phyloP scores from a whole-genome alignment of 2,113 vertebrate species.

The Corythaeola cristata region DNA sequence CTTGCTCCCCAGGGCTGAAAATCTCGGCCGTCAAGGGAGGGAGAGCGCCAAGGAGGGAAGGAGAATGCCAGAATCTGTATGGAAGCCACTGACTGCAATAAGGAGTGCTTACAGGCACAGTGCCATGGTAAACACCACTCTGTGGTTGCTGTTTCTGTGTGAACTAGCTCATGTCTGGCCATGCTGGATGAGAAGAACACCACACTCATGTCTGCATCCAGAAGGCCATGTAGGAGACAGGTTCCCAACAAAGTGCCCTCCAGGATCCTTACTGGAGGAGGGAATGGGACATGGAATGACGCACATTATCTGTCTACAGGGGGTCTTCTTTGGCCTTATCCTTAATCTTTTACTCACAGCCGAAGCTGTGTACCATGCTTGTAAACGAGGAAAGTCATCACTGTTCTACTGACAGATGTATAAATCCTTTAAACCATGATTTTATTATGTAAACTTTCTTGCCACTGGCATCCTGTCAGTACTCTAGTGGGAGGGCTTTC shows the following conservation, averaged over 20 bases:
- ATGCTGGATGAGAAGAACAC: not conserved
- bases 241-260: not conserved
- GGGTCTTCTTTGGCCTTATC: not conserved
- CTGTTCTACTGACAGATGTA: constrained; percentile 34
- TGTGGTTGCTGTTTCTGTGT: not conserved
- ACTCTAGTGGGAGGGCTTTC: constrained; percentile 4
- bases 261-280: not conserved
- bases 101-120: not conserved
- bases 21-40: not conserved
- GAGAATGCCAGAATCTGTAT: not conserved
- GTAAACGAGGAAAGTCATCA: constrained; percentile 3
- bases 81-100: not conserved
- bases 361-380: not conserved
- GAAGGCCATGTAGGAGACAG: not conserved
- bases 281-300: not conserved
- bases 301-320: not conserved
- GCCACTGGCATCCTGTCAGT: constrained; percentile 27
- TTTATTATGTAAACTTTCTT: constrained; percentile 40
- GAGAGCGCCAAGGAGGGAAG: not conserved
- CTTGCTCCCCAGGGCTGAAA: not conserved
- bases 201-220: not conserved
- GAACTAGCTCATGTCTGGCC: not conserved
- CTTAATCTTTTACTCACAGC: not conserved
- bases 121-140: not conserved
- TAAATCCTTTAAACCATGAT: constrained; percentile 42